Conservation (phyloP, 2,113 vertebrate genomes). For the Neotoma lepida region DNA sequence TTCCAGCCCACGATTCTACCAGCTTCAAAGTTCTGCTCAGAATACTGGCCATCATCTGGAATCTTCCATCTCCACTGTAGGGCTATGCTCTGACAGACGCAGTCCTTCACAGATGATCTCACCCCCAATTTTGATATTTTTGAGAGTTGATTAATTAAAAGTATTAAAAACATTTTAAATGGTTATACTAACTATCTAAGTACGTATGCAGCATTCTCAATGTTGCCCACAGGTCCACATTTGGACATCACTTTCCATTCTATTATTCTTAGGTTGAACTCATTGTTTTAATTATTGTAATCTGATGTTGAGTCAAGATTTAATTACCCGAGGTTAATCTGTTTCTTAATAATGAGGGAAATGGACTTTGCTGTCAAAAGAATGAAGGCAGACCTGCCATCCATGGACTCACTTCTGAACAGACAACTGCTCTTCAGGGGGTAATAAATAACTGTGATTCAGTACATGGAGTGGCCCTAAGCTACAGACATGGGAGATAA, state of each 20-base stretch:
- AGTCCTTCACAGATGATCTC: not conserved
- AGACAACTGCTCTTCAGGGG: not conserved
- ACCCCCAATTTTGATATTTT: not conserved
- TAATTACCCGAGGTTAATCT: constrained; percentile 30
- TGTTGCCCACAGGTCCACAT: not conserved
- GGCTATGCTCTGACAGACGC: not conserved
- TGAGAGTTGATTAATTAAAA: not conserved
- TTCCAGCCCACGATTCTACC: fast-evolving
- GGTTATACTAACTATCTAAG: not conserved
- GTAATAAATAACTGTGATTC: not conserved
- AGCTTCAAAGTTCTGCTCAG: not conserved
- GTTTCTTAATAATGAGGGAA: constrained; percentile 42
- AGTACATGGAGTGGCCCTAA: not conserved
- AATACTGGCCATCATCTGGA: not conserved
- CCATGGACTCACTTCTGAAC: not conserved
- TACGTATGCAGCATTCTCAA: not conserved
- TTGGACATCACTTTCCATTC: not conserved
- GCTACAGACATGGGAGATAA: not conserved
- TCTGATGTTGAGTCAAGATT: constrained; percentile 42
- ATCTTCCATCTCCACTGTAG: not conserved
- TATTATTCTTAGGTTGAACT: not conserved
- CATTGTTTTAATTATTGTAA: constrained; percentile 42
- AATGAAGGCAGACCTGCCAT: not conserved
- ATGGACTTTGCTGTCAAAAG: not conserved
- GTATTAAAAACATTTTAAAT: not conserved